Base-by-base conservation (phyloP, 2,113 vertebrate genomes). In the Corapipo altera region DNA sequence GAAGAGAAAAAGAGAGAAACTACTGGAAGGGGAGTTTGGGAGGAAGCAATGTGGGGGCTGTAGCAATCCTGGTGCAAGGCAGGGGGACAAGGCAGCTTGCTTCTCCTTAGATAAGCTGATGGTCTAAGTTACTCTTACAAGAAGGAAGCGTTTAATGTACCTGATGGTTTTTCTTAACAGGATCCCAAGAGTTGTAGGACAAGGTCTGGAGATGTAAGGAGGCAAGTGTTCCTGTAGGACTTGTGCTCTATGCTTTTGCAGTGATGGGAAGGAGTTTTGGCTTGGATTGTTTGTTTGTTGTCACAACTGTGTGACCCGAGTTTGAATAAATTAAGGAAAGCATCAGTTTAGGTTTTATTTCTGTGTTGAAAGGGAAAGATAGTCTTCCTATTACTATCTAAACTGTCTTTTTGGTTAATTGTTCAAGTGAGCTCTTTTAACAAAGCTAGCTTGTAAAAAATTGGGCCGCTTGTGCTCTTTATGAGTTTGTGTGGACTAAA, bases 161-260 rank as follows among this genome's bases (percentile, higher is more conserved):
- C 1, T 32, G 4, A 4, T 19, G 19, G 22, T 66, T 0, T 2
- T 6, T 54, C 1, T 49, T 41, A 28, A 8, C 8, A 12, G 5
- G 14, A 2, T 41, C 13, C 71, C 2, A 8, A 5, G n/a, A 32
- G 16, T 0, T 48, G 11, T 24, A 64, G n/a, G 4, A 59, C 35
- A 23, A 61, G 59, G 24, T 43, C 16, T 77, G 46, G n/a, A n/a
- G 58, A 15, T 10, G 8, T 3, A 12, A 23, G 21, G 43, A 46
- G 37, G 28, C 1, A 14, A 27, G 11, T 30, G 12, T 1, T 5
- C 0, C 0, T 19, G 28, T 9, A 8, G 32, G 9, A 35, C 13
- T 23, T 37, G 44, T 37, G 44, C 4, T 8, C 20, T 62, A 10
- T 12, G 6, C 8, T 59, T 55, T 21, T 43, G 32, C 7, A 32